A percentile compares a stretch with the other conserved stretches of the same genome.
These are phyloP conservation scores for Acanthosoma haemorrhoidale DNA, from an alignment of 2,888 invertebrate genomes.

Conservation along the genomic window DNA sequence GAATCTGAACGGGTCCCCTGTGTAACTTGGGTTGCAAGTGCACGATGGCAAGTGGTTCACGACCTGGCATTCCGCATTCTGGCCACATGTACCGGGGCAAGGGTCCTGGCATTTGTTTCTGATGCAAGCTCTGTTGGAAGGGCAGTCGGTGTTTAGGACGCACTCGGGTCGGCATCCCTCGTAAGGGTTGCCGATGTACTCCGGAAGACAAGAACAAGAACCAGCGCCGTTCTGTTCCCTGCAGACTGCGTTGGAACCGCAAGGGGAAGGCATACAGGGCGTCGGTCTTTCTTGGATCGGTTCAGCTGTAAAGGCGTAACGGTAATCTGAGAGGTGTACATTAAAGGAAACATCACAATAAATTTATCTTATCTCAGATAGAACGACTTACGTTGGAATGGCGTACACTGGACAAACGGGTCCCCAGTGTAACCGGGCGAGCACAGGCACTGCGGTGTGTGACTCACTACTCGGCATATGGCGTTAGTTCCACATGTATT, in stretches of 20 bases:
- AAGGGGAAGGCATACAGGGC: constrained; percentile 66
- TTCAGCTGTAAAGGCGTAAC: constrained; percentile 30
- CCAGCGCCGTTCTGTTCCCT: constrained; percentile 66
- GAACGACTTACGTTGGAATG: constrained; percentile 36
- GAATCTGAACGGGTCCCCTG: constrained; percentile 62
- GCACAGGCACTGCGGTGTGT: constrained; percentile 59
- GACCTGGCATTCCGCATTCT: constrained; percentile 61
- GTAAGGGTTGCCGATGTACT: constrained; percentile 69
- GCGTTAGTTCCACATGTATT: constrained; percentile 69
- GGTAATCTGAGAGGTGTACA: background rate
- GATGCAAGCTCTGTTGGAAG: constrained; percentile 57
- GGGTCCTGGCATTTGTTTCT: constrained; percentile 63
- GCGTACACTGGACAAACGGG: constrained; percentile 51
- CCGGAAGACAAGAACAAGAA: constrained; percentile 64
- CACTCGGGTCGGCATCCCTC: constrained; percentile 63
- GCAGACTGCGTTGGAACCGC: constrained; percentile 66
- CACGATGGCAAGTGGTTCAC: constrained; percentile 64
- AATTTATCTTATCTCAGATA: background rate
- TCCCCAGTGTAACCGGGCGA: constrained; percentile 51
- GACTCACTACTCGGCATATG: constrained; percentile 65
- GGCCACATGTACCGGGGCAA: constrained; percentile 63
- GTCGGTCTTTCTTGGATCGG: constrained; percentile 44
- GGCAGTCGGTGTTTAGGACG: constrained; percentile 59
- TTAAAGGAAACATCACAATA: constrained; percentile 34
- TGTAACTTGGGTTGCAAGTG: constrained; percentile 56